Conservation (phyloP, 2,888 invertebrate species). For the Ceramica pisi region DNA sequence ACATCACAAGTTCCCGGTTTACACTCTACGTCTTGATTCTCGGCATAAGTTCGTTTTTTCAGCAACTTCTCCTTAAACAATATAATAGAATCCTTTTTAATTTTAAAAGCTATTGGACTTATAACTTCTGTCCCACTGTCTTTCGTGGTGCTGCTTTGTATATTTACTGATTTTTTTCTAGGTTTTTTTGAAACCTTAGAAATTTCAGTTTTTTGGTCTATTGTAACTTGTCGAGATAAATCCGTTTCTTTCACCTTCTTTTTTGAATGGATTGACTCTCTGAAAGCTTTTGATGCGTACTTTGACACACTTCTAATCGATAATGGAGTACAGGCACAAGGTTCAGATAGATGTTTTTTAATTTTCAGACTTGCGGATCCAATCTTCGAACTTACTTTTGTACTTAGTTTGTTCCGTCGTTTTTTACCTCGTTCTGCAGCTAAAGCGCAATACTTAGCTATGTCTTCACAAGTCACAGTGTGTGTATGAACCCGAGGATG, state of each 20-base stretch:
- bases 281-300: constrained; percentile 26
- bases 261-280: constrained; percentile 33
- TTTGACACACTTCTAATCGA: constrained; percentile 58
- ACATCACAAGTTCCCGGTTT: constrained; percentile 52
- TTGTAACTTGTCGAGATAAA: constrained; percentile 24
- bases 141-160: constrained; percentile 55
- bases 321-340: constrained; percentile 70
- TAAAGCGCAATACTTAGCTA: constrained; percentile 51
- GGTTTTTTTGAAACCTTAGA: constrained; percentile 46
- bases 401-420: constrained; percentile 47
- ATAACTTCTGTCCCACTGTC: constrained; percentile 55
- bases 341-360: constrained; percentile 69
- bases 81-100: constrained; percentile 74
- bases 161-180: constrained; percentile 55
- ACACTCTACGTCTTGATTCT: constrained; percentile 60
- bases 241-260: constrained; percentile 6
- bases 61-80: constrained; percentile 71
- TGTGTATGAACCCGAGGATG: constrained; percentile 54
- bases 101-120: constrained; percentile 59
- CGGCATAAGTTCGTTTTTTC: constrained; percentile 56
- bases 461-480: constrained; percentile 52
- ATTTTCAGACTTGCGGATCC: constrained; percentile 60
- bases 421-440: constrained; percentile 54
- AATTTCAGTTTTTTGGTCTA: constrained; percentile 51
- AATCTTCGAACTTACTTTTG: constrained; percentile 54